These are phyloP conservation scores for Pollimyrus isidori DNA, from an alignment of 2,113 vertebrate genomes.

Conservation along the genomic window DNA sequence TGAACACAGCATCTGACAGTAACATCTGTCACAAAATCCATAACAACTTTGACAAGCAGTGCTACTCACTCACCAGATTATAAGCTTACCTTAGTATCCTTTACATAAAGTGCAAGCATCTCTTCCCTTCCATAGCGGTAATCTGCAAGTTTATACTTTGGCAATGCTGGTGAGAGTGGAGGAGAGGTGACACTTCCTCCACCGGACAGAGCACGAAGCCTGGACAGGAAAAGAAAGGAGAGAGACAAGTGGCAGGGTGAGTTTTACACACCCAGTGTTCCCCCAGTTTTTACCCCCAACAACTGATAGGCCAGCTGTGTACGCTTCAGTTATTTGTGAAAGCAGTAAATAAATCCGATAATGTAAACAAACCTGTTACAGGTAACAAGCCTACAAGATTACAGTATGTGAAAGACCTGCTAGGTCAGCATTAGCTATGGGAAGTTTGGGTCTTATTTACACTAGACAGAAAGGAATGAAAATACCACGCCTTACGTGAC, in stretches of 20 bases:
- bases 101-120: constrained; percentile 99
- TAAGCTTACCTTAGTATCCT: constrained; percentile 86
- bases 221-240: constrained; percentile 36
- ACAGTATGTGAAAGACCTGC: neutral
- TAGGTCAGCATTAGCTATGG: neutral
- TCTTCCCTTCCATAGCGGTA: constrained; percentile 98
- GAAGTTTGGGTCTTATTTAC: neutral
- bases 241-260: constrained; percentile 22
- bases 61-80: neutral
- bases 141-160: constrained; percentile 98
- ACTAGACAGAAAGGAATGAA: neutral
- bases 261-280: neutral
- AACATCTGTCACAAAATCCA: neutral
- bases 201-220: constrained; percentile 94
- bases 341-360: neutral
- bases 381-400: neutral
- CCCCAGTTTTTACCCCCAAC: neutral
- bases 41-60: neutral
- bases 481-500: neutral
- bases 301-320: neutral
- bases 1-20: neutral
- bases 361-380: neutral
- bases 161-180: constrained; percentile 92
- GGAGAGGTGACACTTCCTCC: constrained; percentile 85
- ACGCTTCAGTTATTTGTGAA: neutral